These are phyloP conservation scores for Anastatus disparis DNA, from an alignment of 1,140 invertebrate species.

Conservation along the genomic window DNA sequence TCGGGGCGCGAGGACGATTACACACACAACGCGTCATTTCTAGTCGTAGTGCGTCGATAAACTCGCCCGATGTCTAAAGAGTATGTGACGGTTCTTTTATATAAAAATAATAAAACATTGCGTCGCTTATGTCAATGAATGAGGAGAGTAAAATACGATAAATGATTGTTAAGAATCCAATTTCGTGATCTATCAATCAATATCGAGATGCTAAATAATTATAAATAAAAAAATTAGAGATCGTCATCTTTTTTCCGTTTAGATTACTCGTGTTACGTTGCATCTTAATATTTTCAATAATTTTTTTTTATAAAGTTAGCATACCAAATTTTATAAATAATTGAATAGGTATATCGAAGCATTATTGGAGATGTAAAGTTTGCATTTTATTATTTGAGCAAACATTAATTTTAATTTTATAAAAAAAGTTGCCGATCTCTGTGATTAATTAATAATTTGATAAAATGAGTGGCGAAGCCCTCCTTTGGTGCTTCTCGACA, in stretches of 20 bases:
- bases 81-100: constrained; percentile 1
- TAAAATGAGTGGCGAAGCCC: constrained; percentile 1
- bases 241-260: constrained; percentile 27
- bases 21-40: constrained; percentile 36
- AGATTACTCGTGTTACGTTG: neutral
- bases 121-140: neutral
- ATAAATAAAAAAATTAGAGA: constrained; percentile 14
- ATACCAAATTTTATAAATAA: neutral
- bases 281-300: too few relatives aligned
- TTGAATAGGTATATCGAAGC: neutral
- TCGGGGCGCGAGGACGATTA: constrained; percentile 33
- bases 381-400: too few relatives aligned
- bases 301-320: neutral
- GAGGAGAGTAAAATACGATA: neutral
- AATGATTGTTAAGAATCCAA: neutral
- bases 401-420: neutral
- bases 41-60: constrained; percentile 41
- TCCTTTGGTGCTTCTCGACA: constrained; percentile 20
- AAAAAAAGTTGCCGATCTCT: constrained; percentile 26
- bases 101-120: constrained; percentile 4
- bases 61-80: constrained; percentile 37
- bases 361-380: too few relatives aligned
- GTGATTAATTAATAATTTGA: constrained; percentile 6
- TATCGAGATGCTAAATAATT: neutral
- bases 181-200: neutral